phyloP scores from a whole-genome alignment of 2,888 invertebrate species.

The Caenorhabditis imperialis region DNA sequence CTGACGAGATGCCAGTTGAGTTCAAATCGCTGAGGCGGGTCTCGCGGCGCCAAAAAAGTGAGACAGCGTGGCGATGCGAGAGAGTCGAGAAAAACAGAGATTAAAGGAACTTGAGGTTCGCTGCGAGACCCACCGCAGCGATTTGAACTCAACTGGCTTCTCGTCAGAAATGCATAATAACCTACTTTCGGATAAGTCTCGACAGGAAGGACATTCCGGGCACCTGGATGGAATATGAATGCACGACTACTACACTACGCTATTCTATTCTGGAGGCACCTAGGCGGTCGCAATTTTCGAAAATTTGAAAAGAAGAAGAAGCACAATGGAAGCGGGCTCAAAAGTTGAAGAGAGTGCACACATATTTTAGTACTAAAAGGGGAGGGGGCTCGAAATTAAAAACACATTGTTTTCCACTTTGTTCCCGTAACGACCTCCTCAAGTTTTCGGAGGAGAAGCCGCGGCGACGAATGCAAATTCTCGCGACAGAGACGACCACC shows the following conservation, averaged over 20 bases:
- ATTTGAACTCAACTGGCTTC: too few species aligned
- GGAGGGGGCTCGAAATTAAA: slow-evolving; percentile 26
- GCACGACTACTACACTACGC: slow-evolving; percentile 8
- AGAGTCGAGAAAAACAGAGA: too few species aligned
- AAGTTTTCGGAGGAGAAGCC: slow-evolving; percentile 11
- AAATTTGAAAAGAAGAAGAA: slow-evolving; percentile 32
- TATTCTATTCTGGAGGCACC: slow-evolving; percentile 16
- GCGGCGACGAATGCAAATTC: slow-evolving; percentile 29
- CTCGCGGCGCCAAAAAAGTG: too few species aligned
- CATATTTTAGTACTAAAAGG: slow-evolving; percentile 39
- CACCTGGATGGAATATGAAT: slow-evolving; percentile 9
- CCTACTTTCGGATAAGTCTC: slow-evolving; percentile 42
- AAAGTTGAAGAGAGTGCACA: slow-evolving; percentile 26
- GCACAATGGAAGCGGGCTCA: background rate
- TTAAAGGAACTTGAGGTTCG: too few species aligned
- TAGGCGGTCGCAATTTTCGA: slow-evolving; percentile 30
- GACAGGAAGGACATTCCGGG: slow-evolving; percentile 31
- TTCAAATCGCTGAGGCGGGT: too few species aligned
- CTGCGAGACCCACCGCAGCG: too few species aligned
- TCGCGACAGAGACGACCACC: slow-evolving; percentile 11
- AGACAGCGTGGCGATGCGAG: too few species aligned
- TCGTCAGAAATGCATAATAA: slow-evolving; percentile 13
- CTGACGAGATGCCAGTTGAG: too few species aligned
- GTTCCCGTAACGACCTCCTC: slow-evolving; percentile 11
- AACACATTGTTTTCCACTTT: slow-evolving; percentile 37